Evolutionary conservation across 2,113 vertebrate species (phyloP), one percentile per base, ranked within the genome.

Genomic region (Myiopsitta monachus): DNA sequence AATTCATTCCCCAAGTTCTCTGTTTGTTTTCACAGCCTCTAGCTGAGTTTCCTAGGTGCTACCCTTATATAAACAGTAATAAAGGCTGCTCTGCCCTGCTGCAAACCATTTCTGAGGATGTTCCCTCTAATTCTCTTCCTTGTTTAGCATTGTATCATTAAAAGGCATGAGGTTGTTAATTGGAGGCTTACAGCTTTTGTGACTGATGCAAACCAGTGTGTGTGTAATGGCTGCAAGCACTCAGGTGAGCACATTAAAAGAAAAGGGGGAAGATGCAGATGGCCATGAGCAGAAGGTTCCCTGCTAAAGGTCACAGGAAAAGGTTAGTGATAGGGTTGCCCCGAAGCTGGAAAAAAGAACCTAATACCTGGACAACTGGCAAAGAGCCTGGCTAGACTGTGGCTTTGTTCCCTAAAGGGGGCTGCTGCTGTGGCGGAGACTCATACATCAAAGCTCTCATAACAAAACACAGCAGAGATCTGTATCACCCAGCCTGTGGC

Each of bases 351-450:
- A 89, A 90, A 83, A 46, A 94, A 94, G 83, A 98, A 98, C 94
- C 83, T 98, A 97, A 98, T 98, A 98, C 98, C 97, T 98, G 97
- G 96, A 97, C 98, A 98, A 98, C 97, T 98, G 98, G 96, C 88
- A 89, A 95, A 84, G 89, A 95, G 94, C 80, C 94, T 54, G 93
- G 91, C 96, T 87, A 70, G 95, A 94, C 83, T 64, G 11, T 10
- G 62, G 94, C 96, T 96, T 92, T 94, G 88, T 90, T 97, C 88
- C 83, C 68, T 64, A 33, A 93, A 96, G 95, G 94, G 95, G 92
- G 88, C 90, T 94, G 94, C 89, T 1, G 36, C 95, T 87, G 68
- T 8, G 6, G 57, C 27, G 43, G 96, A 95, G 95, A 69, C 52
- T 64, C 43, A 70, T 87, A 92, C 92, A 95, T 98, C 96, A 96